Percentiles rank a stretch among this genome's conserved stretches.
phyloP scores from a whole-genome alignment of 2,797 vertebrate species.

The Catamblyrhynchus diadema region DNA sequence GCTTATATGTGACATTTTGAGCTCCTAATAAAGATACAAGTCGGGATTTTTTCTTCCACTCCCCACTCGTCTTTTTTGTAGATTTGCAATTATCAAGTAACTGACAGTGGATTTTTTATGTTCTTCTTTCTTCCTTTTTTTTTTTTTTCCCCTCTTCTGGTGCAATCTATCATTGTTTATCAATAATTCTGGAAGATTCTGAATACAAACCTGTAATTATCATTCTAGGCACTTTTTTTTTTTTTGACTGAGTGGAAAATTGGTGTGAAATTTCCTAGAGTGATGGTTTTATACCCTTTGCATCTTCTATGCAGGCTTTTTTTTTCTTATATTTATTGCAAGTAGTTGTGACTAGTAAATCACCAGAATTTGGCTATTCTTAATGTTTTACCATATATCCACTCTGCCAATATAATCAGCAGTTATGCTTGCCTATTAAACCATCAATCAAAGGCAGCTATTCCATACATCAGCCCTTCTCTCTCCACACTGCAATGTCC shows the following conservation, averaged over 20 bases:
- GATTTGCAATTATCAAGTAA: not conserved
- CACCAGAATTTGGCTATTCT: not conserved
- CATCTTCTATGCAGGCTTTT: not conserved
- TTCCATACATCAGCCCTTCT: not conserved
- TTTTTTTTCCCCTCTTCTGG: no score
- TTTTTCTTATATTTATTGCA: not conserved
- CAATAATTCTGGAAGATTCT: not conserved
- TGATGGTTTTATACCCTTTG: not conserved
- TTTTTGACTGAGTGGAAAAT: not conserved
- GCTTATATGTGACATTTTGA: conserved; percentile 63
- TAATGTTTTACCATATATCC: not conserved
- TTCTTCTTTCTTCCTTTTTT: not conserved
- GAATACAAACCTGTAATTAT: not conserved
- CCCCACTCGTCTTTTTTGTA: not conserved
- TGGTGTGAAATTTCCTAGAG: not conserved
- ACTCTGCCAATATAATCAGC: not conserved
- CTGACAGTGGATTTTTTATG: not conserved
- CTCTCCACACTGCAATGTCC: not conserved
- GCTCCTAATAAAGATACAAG: conserved; percentile 44
- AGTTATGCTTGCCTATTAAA: not conserved
- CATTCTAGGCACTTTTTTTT: not conserved
- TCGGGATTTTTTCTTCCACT: not conserved
- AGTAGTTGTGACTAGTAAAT: not conserved
- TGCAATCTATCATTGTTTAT: not conserved
- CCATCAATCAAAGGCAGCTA: not conserved